phyloP scores from a whole-genome alignment of 2,888 invertebrate species.

The Drosophila lutescens region DNA sequence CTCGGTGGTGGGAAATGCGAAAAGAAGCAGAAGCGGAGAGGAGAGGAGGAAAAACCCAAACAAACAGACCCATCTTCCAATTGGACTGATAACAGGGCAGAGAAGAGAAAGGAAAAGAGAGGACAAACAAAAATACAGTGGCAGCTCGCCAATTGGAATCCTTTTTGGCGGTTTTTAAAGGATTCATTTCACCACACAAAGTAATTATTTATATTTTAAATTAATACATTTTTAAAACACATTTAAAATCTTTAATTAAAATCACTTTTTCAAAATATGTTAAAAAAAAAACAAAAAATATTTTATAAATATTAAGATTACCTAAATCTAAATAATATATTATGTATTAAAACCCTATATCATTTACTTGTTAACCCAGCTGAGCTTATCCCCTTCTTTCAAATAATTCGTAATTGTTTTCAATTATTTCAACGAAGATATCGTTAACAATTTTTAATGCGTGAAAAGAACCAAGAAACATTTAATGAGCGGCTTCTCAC shows the following conservation, averaged over 20 bases:
- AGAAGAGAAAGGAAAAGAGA: neutral
- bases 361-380: neutral
- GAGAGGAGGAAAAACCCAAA: constrained; percentile 29
- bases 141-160: neutral
- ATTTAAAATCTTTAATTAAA: no score
- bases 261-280: no score
- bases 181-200: neutral
- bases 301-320: no score
- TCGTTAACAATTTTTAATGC: neutral
- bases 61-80: constrained; percentile 46
- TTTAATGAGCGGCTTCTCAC: constrained; percentile 18
- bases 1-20: constrained; percentile 23
- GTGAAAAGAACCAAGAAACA: neutral
- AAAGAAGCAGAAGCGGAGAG: constrained; percentile 11
- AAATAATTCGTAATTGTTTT: neutral
- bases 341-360: neutral
- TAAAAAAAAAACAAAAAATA: no score
- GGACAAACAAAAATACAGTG: constrained; percentile 14
- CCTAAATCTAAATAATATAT: no score
- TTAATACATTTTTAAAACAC: no score
- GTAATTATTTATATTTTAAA: no score
- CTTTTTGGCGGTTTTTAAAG: neutral
- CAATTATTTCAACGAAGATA: neutral
- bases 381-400: neutral
- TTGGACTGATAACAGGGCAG: constrained; percentile 29